These are phyloP conservation scores for Urosaurus nigricauda DNA, from an alignment of 2,797 vertebrate genomes.

Conservation along the genomic window DNA sequence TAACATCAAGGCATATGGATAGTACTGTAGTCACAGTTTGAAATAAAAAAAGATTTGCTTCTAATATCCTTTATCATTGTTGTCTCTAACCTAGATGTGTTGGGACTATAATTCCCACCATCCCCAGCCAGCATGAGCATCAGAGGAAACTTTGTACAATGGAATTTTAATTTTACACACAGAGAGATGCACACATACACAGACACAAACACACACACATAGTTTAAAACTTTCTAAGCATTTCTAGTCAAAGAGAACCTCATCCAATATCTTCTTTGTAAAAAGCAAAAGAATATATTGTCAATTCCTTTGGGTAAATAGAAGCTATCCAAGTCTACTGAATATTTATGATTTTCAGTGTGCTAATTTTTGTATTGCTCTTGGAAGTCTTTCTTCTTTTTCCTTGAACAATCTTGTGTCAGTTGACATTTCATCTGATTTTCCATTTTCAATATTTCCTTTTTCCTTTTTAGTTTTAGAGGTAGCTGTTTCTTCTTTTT, in stretches of 20 bases:
- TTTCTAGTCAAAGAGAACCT: constrained; percentile 1
- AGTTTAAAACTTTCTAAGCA: neutral
- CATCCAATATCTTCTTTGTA: neutral
- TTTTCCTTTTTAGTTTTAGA: constrained; percentile 39
- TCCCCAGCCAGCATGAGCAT: neutral
- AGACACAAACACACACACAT: neutral
- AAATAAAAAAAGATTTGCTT: neutral
- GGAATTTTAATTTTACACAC: neutral
- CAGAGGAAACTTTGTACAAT: no score
- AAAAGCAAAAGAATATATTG: neutral
- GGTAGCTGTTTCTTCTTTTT: constrained; percentile 51
- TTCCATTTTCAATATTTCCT: constrained; percentile 50
- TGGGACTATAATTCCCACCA: neutral
- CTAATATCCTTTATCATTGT: neutral
- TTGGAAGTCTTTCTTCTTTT: constrained; percentile 40
- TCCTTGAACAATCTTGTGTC: constrained; percentile 46
- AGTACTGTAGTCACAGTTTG: neutral
- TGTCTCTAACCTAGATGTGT: neutral
- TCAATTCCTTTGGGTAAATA: neutral
- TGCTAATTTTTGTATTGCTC: neutral
- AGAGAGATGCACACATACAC: neutral
- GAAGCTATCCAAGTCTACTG: neutral
- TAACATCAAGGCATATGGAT: neutral
- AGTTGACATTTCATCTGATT: constrained; percentile 54
- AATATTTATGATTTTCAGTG: constrained; percentile 31